Base-by-base conservation (phyloP, 2,113 vertebrate species). In the Okapia johnstoni region DNA sequence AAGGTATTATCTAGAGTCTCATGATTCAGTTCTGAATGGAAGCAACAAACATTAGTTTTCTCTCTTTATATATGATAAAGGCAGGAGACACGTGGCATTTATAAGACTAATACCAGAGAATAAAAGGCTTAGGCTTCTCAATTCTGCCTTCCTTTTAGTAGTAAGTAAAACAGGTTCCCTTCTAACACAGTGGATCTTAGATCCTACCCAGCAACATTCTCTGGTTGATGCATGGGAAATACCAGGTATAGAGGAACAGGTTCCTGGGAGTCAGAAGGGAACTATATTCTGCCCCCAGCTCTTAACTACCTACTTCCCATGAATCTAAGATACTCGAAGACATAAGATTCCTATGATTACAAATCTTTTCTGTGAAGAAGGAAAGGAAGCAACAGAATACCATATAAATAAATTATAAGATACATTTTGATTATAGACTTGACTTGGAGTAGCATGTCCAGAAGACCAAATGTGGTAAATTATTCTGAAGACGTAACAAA, bases 1-100 rank as follows among this genome's bases (percentile, higher is more conserved):
- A 88, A 70, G 88, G 36, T 84, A 93, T 55, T 95, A 92, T 91
- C 94, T 96, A 63, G 58, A 87, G 95, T 83, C 90, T 94, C 92
- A 85, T 61, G 96, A 96, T 83, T 81, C 52, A 43, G 16, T 85
- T 90, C 70, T 60, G 50, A 90, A 92, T 33, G 76, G 80, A 92
- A 93, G 50, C 30, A 55, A 70, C 66, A 90, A 33, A 73, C 9
- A 26, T 7, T 14, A 36, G 54, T 30, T 93, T 85, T 86, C 57
- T 85, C 77, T 55, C 52, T 79, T n/a, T 63, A 66, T 2, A 23
- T 46, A 55, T 9, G 61, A 76, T 13, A 70, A 83, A 81, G 6
- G 77, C 54, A 70, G 57, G 26, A 85, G 55, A 55, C 36, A 16
- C 0, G n/a, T 2, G 83, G 48, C 9, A n/a, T 81, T 63, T 77